phyloP scores from a whole-genome alignment of 2,113 vertebrate species.

The Mesembrinibis cayennensis region DNA sequence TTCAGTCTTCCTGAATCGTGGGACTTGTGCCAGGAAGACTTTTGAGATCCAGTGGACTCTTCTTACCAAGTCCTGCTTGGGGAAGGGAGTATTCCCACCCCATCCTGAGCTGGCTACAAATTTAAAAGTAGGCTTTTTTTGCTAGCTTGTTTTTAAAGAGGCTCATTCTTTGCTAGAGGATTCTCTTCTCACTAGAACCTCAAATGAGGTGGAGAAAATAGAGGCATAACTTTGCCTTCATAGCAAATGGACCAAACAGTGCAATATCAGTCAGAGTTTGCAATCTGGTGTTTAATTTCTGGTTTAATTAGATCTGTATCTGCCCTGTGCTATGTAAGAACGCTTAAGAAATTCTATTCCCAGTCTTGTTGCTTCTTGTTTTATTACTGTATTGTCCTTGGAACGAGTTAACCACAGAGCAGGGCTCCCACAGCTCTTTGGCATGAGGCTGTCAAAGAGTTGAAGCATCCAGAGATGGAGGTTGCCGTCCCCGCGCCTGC shows the following conservation, averaged over 20 bases:
- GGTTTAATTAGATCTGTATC: not conserved
- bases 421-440: not conserved
- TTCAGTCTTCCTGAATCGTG: not conserved
- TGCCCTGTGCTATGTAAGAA: not conserved
- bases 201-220: not conserved
- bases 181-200: not conserved
- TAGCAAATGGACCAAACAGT: not conserved
- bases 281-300: not conserved
- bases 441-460: not conserved
- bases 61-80: not conserved
- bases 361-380: not conserved
- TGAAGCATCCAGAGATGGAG: not conserved
- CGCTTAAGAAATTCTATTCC: not conserved
- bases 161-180: not conserved
- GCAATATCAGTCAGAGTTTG: not conserved
- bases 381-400: conserved; percentile 38
- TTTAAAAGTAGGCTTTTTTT: not conserved
- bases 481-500: not conserved
- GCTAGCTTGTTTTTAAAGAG: not conserved
- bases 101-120: not conserved
- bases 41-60: not conserved
- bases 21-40: not conserved
- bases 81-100: not conserved
- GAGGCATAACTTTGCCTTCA: not conserved
- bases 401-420: not conserved